Base-by-base conservation (phyloP, 2,888 invertebrate genomes). In the Poecilus cupreus region DNA sequence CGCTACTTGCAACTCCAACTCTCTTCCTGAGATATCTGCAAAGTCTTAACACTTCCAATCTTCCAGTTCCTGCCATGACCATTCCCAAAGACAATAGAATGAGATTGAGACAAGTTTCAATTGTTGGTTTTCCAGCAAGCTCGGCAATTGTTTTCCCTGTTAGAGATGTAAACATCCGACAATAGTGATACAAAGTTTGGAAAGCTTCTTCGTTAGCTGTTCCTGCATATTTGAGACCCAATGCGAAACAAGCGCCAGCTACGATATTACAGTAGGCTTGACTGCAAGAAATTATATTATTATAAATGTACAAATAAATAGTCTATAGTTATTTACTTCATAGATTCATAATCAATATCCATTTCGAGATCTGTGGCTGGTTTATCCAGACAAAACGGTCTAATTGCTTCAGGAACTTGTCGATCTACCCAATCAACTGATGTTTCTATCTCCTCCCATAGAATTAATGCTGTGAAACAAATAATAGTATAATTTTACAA, bases 181-280 rank as follows among this genome's bases (percentile, higher is more conserved):
- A 93, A 88, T 94, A 96, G 86, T 94, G 93, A 83, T 95, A 92
- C 26, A 97, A 90, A 0, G 95, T 94, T 86, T 94, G 92, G 80
- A 95, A 95, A 0, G 98, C 98, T 77, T 94, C 93, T 78, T 92
- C 90, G 88, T 96, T 94, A 10, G 96, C 96, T 0, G 98, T 95
- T 43, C 99, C 98, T 0, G 99, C 98, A 91, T 95, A 99, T 83
- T 96, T 95, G 2, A 99, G 91, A 0, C 98, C 98, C 85, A 99
- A 89, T 5, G 97, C 96, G 91, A 99, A 95, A 85, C 98, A 97
- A 0, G 97, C 97, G 16, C 99, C 99, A 0, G 97, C 95, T 82
- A 98, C 92, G 83, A 98, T 97, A 89, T 98, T 98, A 89, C 98
- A 97, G 90, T 97, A 99, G 0, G 98, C 98, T 91, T 98, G 98